Conservation (phyloP, 2,797 vertebrate genomes). For the Periparus ater region DNA sequence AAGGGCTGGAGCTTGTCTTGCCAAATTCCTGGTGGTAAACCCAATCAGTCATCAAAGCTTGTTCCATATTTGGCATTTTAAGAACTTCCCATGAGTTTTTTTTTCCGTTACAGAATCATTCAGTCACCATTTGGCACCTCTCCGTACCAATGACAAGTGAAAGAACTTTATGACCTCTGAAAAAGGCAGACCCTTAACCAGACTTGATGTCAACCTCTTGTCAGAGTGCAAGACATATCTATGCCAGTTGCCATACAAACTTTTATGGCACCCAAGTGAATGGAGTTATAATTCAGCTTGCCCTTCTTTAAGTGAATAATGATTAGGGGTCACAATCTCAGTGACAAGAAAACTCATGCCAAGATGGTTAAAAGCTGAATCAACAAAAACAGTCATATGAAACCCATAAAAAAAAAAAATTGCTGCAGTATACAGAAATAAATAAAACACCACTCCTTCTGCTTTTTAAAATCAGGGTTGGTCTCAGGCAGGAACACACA, state of each 20-base stretch:
- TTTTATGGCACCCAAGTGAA: not conserved
- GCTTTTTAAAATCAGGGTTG: conserved; percentile 26
- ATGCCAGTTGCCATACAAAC: not conserved
- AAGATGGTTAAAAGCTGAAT: conserved; percentile 31
- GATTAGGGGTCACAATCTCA: not conserved
- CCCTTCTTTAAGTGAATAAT: not conserved
- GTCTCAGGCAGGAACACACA: conserved; percentile 7
- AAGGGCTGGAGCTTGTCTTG: not conserved
- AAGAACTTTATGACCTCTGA: not conserved
- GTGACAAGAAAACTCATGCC: not conserved
- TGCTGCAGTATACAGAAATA: conserved; percentile 5
- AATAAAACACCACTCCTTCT: conserved; percentile 22
- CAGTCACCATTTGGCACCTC: not conserved
- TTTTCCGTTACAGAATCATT: conserved; percentile 24
- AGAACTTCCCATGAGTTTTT: not conserved
- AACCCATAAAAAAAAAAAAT: not conserved
- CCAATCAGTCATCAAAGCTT: not conserved
- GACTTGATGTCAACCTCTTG: not conserved
- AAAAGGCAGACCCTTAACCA: not conserved
- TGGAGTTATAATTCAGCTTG: not conserved
- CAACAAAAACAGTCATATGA: conserved; percentile 8
- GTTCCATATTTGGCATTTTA: conserved; percentile 3
- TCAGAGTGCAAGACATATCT: not conserved
- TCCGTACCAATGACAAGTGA: not conserved
- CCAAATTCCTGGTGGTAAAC: conserved; percentile 25